Evolutionary conservation across 2,888 invertebrate species (phyloP), one percentile per base, ranked within the genome.

Genomic region (Dolichopus griseipennis): DNA sequence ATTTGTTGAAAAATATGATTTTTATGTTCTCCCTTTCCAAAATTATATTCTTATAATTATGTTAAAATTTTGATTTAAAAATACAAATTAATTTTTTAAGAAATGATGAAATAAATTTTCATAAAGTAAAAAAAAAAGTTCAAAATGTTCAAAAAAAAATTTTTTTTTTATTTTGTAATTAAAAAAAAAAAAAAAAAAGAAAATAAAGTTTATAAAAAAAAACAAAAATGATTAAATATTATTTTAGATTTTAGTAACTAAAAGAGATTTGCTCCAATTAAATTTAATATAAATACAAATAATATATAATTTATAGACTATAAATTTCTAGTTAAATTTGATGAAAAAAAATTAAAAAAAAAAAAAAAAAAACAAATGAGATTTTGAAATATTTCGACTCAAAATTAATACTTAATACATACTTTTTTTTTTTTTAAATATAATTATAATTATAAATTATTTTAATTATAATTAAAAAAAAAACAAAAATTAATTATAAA

Each of bases 351-450:
- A 41, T 41, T 41, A 41, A 41, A 43, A 43, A 43, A 43, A 43
- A 34, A 34, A 34, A 34, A 34, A 34, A 34, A 34, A 5, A 43
- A 52, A 52, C 15, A 52, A 52, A 52, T 52, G 52, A 52, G 52
- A 52, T 52, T n/a, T 52, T 52, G 52, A 52, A 15, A 52, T 52
- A 12, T 52, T 52, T 52, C 52, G 52, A 52, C 52, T 52, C 52
- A 52, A 52, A 52, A 52, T 52, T 52, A 4, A 18, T 52, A 18
- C 18, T 37, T 37, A 37, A 41, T 12, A 41, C 9, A 41, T 41
- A 41, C 2, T 6, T 41, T 6, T 12, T 6, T 41, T 6, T 12
- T n/a, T 12, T 9, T 41, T 12, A 41, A 41, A 41, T 9, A n/a
- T 27, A 18, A 52, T 18, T 52, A 52, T 18, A 52, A 37, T 18